A percentile compares a stretch with the other conserved stretches of the same genome.
Conservation (phyloP, 2,888 invertebrate species). For the Eupithecia dodoneata region DNA sequence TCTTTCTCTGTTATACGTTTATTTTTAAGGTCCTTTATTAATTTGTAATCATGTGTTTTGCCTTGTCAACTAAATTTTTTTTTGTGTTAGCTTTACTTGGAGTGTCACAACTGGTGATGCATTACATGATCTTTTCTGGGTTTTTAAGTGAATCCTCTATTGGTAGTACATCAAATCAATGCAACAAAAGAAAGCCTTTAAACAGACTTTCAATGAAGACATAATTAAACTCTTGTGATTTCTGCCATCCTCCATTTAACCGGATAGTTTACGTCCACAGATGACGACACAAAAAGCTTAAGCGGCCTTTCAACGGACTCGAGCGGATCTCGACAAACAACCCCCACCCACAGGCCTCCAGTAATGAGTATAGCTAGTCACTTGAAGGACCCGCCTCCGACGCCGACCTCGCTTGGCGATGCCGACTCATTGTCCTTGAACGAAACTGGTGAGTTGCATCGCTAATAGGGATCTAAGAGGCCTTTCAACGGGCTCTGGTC, state of each 20-base stretch:
- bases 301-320: conserved; percentile 70
- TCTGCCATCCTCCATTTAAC: not conserved
- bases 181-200: no score
- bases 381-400: conserved; percentile 75
- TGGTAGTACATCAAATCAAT: no score
- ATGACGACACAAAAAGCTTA: conserved; percentile 70
- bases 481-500: no score
- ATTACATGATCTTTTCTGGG: no score
- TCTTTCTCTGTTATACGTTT: no score
- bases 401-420: conserved; percentile 76
- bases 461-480: not conserved
- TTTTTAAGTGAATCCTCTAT: no score
- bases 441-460: conserved; percentile 60
- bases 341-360: conserved; percentile 89
- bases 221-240: not conserved
- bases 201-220: not conserved
- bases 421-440: conserved; percentile 74
- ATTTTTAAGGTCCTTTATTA: no score
- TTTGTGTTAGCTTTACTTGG: no score
- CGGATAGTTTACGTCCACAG: conserved; percentile 47
- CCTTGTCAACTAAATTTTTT: no score
- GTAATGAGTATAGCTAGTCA: conserved; percentile 88
- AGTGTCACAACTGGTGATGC: no score
- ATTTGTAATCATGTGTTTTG: no score
- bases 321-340: conserved; percentile 84